Evolutionary conservation across 2,797 vertebrate species (phyloP), one percentile per base, ranked within the genome.

Genomic region (Poecilia velifera): DNA sequence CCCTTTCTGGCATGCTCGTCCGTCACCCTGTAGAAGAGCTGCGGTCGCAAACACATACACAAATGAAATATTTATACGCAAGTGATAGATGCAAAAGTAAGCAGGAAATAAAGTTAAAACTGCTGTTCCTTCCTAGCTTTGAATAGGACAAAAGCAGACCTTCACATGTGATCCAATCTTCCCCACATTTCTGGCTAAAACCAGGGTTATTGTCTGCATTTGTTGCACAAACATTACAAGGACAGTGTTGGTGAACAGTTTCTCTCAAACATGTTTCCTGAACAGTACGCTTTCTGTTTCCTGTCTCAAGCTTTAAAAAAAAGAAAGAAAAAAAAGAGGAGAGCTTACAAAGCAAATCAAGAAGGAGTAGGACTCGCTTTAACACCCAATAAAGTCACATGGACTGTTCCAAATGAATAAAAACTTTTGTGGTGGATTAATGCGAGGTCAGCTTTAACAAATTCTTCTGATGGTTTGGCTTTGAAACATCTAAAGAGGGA

Each of bases 11-110:
- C 98, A 78, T 97, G 95, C 92, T 99, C 98, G 88, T 99, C 98
- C 13, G 97, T 99, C 85, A 99, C 98, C 78, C 97, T 97, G 84
- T 98, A 98, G 94, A 98, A 99, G 82, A 99, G 96, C 98, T 99
- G 92, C 43, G 34, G 47, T 28, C 31, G 81, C 3, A 76, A 53
- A 81, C 34, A 70, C 25, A 8, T 3, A 81, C 20, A 64, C 2
- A 81, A n/a, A 79, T 12, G 66, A 25, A 76, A 71, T 10, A 82
- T 22, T 64, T 31, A 74, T n/a, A 81, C 14, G 76, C 62, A 36
- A 68, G 25, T 73, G 28, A 73, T 13, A 13, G 34, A 73, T n/a
- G 49, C 72, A 25, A 9, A 25, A 51, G 73, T 82, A 84, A 76
- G 73, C 55, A 55, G 43, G 72, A 74, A 77, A 74, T 78, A 73